Base-by-base conservation (phyloP, 2,113 vertebrate genomes). In the Neoarius graeffei region DNA sequence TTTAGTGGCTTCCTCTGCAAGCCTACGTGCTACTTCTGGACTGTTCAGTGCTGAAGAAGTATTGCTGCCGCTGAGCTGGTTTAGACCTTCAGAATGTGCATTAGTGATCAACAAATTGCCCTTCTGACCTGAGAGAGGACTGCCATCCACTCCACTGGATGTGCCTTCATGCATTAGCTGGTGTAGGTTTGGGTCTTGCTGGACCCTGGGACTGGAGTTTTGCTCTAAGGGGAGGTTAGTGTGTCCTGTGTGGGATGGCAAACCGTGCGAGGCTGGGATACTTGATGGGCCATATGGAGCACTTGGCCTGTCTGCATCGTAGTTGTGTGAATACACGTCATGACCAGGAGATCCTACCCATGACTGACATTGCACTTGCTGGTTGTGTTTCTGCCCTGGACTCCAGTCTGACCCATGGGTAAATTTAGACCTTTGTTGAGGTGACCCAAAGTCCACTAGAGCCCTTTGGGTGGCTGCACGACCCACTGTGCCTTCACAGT, bases 401-500 rank as follows among this genome's bases (percentile, higher is more conserved):
- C 92, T 76, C 23, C 90, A 90, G 90, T 94, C 92, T 20, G 94
- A 92, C 7, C 92, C 93, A 0, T 93, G 92, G 79, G 93, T 93
- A 0, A 95, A 94, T 90, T 94, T 95, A 3, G 94, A 93, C 88
- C 93, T 93, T 76, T 95, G 71, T 50, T 95, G 74, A 0, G 95
- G 95, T 1, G 95, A 96, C 59, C 95, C 95, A 82, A 95, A 95
- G 91, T 96, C 95, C 90, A 95, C 93, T 85, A 95, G 91, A 2
- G 95, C 94, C 82, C 93, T 91, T 87, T 94, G 93, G 5, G 94
- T 95, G 86, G 95, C 94, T 83, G 94, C 94, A 89, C 92, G 93
- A 64, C 94, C 95, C 0, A 95, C 91, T 10, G 93, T 48, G 35
- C 62, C 80, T 42, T 20, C 57, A 82, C 80, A 92, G 84, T 95